Base-by-base conservation (phyloP, 1,140 invertebrate genomes). In the Chrysomallon squamiferum region DNA sequence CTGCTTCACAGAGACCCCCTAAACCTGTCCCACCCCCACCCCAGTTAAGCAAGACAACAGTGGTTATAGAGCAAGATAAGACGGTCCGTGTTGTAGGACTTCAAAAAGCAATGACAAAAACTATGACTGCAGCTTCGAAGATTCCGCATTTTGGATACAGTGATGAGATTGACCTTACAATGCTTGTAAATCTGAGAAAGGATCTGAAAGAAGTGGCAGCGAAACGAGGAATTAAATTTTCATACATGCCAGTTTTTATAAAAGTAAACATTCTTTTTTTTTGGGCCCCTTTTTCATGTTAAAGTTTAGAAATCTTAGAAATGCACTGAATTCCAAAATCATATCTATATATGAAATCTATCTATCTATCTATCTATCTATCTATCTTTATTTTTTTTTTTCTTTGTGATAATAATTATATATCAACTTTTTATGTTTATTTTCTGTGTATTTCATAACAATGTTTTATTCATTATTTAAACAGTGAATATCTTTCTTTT, bases 191-290 rank as follows among this genome's bases (percentile, higher is more conserved):
- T 65, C 85, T 95, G 13, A 87, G 94, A 56, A 81, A 80, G 27
- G 82, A 77, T 49, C 82, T 97, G 13, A 95, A 95, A 78, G 77
- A 88, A 13, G 78, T 89, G 27, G 88, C 91, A 0, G 85, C 85
- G 68, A 86, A 90, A 58, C 86, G 87, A 62, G 92, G 91, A 29
- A 82, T 96, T 7, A 93, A 94, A 82, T 83, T 99, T 13, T 93
- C 95, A 0, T 95, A 93, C 69, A 92, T 99, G 92, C 96, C 97
- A n/a, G 93, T 99, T 75, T 93, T 99, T 73, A 90, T 99, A 27
- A 99, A 99, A 88, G 87, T 87, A 71, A 64, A 59, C 32, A 58
- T 15, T 30, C 15, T 13, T 0, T 1, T 43, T n/a, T n/a, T n/a
- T n/a, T n/a, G n/a, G 18, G 60, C n/a, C 15, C 22, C 27, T n/a